Evolutionary conservation across 2,797 vertebrate genomes (phyloP), one percentile per base, ranked within the genome.

Genomic region (Acipenser ruthenus): DNA sequence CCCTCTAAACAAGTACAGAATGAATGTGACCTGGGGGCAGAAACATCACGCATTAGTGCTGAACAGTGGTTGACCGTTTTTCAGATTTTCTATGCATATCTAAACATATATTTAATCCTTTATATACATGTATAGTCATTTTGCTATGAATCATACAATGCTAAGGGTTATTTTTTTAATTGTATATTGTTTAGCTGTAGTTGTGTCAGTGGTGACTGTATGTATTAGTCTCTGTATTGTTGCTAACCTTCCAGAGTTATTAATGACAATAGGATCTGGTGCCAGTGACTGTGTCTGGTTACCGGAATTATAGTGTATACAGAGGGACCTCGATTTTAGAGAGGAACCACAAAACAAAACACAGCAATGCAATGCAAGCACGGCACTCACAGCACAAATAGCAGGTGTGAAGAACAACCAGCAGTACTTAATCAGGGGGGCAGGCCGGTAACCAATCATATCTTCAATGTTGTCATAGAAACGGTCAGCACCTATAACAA

Each of bases 381-480:
- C 37, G 71, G 60, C 37, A 53, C 89, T 84, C 74, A 89, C 90
- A 62, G n/a, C 64, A 67, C 87, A 90, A 66, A 90, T 76, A 64
- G 85, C 8, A 0, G 90, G 90, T 2, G 84, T 89, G 70, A 91
- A 12, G 68, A 89, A 89, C 75, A 91, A 56, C 90, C 90, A 92
- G 78, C 88, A 91, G 80, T 89, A 90, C 75, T 91, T 92, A 64
- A 91, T 66, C 65, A 82, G 37, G 1, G 79, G 73, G 55, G 77
- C 62, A 0, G 84, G 89, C 5, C 1, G 48, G 66, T 84, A 88
- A 50, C 90, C 90, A 10, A 91, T 86, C 90, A 91, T 92, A 77
- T 91, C 89, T 67, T 86, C 72, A 2, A 91, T 89, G 83, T 91
- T 91, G 80, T 89, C 82, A 72, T 78, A 80, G 83, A 90, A 92